These are phyloP conservation scores for Scyliorhinus canicula DNA, from an alignment of 2,797 vertebrate genomes.

Conservation along the genomic window DNA sequence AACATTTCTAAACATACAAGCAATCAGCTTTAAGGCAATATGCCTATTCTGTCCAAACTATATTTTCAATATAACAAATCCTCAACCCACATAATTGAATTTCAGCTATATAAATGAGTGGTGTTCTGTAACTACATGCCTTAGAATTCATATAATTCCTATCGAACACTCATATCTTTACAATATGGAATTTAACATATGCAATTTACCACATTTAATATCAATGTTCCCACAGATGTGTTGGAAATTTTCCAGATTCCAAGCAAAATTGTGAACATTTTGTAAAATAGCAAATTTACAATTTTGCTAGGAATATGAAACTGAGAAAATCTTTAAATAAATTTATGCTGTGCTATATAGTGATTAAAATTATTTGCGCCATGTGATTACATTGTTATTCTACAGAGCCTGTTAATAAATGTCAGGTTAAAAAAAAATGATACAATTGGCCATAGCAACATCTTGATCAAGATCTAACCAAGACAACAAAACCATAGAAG, in stretches of 20 bases:
- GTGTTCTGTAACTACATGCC: neutral
- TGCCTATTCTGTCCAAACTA: neutral
- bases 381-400: neutral
- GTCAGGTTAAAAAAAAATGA: neutral
- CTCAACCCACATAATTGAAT: neutral
- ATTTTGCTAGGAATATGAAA: neutral
- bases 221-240: neutral
- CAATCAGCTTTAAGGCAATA: neutral
- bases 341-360: neutral
- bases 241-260: neutral
- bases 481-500: slow-evolving; percentile 48
- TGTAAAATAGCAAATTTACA: neutral
- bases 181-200: neutral
- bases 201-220: neutral
- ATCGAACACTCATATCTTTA: neutral
- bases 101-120: neutral
- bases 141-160: neutral
- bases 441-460: neutral
- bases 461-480: neutral
- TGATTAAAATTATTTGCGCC: neutral
- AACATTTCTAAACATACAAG: neutral
- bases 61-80: neutral
- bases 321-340: neutral
- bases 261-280: neutral
- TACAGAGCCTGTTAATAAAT: neutral